These are phyloP conservation scores for Phortica magna DNA, from an alignment of 2,888 invertebrate species.

Conservation along the genomic window DNA sequence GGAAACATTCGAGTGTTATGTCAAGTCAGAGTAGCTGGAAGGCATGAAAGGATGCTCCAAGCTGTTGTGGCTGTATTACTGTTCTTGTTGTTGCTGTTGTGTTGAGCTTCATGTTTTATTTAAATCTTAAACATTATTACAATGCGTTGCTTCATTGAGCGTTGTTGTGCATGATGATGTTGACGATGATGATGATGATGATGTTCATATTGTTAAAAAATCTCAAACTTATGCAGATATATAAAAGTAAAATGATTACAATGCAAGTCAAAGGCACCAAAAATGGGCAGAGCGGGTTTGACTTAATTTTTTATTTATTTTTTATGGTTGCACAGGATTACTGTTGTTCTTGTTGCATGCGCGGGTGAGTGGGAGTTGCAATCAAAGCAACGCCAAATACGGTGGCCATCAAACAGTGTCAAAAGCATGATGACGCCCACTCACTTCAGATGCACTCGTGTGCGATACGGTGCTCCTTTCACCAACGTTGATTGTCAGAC, in stretches of 20 bases:
- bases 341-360: neutral
- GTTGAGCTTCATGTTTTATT: constrained; percentile 61
- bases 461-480: too few species aligned
- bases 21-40: neutral
- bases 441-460: neutral
- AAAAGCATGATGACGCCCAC: neutral
- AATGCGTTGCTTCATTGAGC: constrained; percentile 47
- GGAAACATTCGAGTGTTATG: neutral
- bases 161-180: constrained; percentile 3
- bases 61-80: constrained; percentile 36
- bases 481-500: neutral
- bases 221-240: constrained; percentile 15
- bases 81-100: constrained; percentile 45
- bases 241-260: neutral
- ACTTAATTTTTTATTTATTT: neutral
- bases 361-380: neutral
- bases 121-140: constrained; percentile 57
- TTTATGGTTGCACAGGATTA: too few species aligned
- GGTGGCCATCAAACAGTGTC: constrained; percentile 14
- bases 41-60: constrained; percentile 47
- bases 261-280: neutral
- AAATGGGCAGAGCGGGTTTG: neutral
- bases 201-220: neutral
- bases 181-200: constrained; percentile 10
- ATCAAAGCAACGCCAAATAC: neutral